These are phyloP conservation scores for Turdus rufiventris DNA, from an alignment of 2,113 vertebrate species.

Conservation along the genomic window DNA sequence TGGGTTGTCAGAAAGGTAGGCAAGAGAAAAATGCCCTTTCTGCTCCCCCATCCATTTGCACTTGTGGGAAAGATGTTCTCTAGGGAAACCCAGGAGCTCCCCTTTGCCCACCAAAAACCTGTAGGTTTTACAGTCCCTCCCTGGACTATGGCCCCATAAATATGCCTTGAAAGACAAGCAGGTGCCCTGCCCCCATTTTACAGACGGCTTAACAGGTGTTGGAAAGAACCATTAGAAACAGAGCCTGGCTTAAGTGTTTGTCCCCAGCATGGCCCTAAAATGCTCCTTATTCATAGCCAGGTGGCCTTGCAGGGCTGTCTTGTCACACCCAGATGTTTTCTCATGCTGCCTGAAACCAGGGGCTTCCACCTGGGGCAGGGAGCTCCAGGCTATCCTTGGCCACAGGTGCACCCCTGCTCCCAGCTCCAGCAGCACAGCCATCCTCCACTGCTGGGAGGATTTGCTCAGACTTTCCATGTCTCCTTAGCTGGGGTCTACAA, in stretches of 20 bases:
- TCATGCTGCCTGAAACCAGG: background rate
- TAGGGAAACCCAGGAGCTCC: background rate
- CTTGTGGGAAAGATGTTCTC: background rate
- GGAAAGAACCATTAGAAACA: background rate
- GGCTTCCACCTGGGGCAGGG: background rate
- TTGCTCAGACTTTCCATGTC: background rate
- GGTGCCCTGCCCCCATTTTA: background rate
- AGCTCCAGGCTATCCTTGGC: accelerated
- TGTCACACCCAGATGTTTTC: background rate
- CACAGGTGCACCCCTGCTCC: background rate
- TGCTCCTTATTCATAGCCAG: background rate
- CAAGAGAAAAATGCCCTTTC: background rate
- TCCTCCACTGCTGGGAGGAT: background rate
- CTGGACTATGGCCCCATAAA: background rate
- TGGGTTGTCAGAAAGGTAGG: background rate
- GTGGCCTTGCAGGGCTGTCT: background rate
- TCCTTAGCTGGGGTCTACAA: accelerated
- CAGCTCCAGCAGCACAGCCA: accelerated
- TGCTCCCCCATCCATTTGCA: background rate
- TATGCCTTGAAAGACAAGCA: background rate
- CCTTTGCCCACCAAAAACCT: background rate
- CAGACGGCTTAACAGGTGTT: background rate
- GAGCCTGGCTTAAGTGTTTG: background rate
- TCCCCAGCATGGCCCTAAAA: background rate
- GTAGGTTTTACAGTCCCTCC: background rate